Conservation (phyloP, 2,888 invertebrate species). For the Julus scanicus region DNA sequence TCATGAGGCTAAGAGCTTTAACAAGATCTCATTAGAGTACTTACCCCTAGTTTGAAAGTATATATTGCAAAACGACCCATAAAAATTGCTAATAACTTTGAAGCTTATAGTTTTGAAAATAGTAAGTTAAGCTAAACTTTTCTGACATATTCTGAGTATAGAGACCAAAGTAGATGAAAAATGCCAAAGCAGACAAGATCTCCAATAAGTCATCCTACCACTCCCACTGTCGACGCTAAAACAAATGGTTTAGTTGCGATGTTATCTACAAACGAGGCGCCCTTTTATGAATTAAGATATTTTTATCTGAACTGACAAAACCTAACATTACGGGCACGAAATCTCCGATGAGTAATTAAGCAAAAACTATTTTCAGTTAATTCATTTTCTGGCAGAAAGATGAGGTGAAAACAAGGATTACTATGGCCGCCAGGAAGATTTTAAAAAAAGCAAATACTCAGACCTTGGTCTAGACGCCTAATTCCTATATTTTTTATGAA, state of each 20-base stretch:
- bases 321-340: neutral
- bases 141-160: neutral
- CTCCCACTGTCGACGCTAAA: conserved; percentile 42
- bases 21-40: too few relatives aligned
- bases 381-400: conserved; percentile 1
- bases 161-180: conserved; percentile 8
- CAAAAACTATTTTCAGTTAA: conserved; percentile 30
- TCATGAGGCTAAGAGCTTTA: too few relatives aligned
- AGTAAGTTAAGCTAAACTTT: neutral
- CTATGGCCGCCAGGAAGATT: neutral
- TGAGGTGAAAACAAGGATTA: neutral
- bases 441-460: neutral
- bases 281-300: conserved; percentile 36
- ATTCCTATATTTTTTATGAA: neutral
- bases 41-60: too few relatives aligned
- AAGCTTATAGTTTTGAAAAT: neutral
- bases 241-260: conserved; percentile 8
- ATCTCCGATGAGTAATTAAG: conserved; percentile 25
- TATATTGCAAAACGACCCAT: too few relatives aligned
- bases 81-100: too few relatives aligned
- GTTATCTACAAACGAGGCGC: conserved; percentile 20
- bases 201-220: conserved; percentile 27
- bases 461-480: neutral
- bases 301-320: conserved; percentile 22
- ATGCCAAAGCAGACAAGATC: conserved; percentile 31